Conservation (phyloP, 2,888 invertebrate genomes). For the Abrostola triplasia region DNA sequence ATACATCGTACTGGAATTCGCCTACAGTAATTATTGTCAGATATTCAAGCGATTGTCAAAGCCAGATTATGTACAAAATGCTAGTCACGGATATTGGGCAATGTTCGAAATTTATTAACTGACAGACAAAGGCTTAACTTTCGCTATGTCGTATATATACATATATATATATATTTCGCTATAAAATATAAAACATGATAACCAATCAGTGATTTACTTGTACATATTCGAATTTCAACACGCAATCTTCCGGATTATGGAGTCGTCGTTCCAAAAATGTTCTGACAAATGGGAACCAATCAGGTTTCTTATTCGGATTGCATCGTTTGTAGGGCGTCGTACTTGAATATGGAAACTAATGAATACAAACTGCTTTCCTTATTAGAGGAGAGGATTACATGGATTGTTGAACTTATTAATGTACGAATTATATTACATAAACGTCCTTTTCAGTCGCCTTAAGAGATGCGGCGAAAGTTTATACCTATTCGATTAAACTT, state of each 20-base stretch:
- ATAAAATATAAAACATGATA: too few species aligned
- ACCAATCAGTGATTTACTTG: too few species aligned
- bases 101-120: slow-evolving; percentile 28
- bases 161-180: too few species aligned
- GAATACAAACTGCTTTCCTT: background rate
- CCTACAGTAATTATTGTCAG: slow-evolving; percentile 19
- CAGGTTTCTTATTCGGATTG: background rate
- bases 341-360: too few species aligned
- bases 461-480: slow-evolving; percentile 26
- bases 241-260: too few species aligned
- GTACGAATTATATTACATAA: slow-evolving; percentile 11
- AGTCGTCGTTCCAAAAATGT: too few species aligned
- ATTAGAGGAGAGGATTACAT: background rate
- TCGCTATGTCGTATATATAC: too few species aligned
- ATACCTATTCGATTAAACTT: slow-evolving; percentile 20
- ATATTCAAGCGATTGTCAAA: slow-evolving; percentile 33
- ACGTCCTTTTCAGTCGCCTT: slow-evolving; percentile 17
- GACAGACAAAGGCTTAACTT: slow-evolving; percentile 13
- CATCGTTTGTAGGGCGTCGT: background rate
- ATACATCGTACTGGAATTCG: slow-evolving; percentile 5
- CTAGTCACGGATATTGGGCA: slow-evolving; percentile 33
- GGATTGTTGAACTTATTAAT: background rate
- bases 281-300: too few species aligned
- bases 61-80: slow-evolving; percentile 28
- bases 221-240: too few species aligned